These are phyloP conservation scores for Notodonta ziczac DNA, from an alignment of 2,888 invertebrate genomes.

Conservation along the genomic window DNA sequence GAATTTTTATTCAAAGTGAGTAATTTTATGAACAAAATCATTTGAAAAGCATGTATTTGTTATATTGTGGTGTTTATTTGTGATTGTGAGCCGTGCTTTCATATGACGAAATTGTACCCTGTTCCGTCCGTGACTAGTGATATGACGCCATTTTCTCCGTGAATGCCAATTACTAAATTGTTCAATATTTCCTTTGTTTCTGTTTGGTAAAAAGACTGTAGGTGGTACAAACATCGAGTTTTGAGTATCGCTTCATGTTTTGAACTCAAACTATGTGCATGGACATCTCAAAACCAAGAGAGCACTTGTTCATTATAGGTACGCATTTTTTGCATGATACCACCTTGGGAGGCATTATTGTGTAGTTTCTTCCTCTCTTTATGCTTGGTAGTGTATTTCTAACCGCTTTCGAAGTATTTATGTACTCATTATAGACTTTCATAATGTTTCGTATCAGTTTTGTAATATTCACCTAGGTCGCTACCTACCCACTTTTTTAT, in stretches of 20 bases:
- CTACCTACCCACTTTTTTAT: conserved; percentile 1
- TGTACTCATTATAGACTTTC: background rate
- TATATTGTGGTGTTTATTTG: conserved; percentile 62
- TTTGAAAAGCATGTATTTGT: conserved; percentile 60
- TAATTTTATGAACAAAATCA: conserved; percentile 68
- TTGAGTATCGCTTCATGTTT: conserved; percentile 40
- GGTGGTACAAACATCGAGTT: conserved; percentile 31
- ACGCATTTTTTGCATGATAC: conserved; percentile 78
- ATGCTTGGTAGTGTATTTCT: background rate
- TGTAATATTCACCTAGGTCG: background rate
- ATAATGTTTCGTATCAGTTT: background rate
- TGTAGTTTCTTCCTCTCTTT: conserved; percentile 47
- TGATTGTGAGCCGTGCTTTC: conserved; percentile 67
- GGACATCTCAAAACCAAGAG: conserved; percentile 35
- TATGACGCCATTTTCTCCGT: conserved; percentile 86
- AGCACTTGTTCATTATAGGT: conserved; percentile 44
- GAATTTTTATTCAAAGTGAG: conserved; percentile 84
- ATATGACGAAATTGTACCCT: conserved; percentile 82
- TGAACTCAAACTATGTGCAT: conserved; percentile 34
- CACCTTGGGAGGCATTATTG: conserved; percentile 65
- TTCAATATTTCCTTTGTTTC: conserved; percentile 75
- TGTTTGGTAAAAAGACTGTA: conserved; percentile 33
- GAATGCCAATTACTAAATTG: conserved; percentile 83
- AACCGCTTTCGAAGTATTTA: too few species aligned
- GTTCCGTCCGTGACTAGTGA: conserved; percentile 84